phyloP scores from a whole-genome alignment of 2,888 invertebrate species.

The Aproaerema taeniolella region DNA sequence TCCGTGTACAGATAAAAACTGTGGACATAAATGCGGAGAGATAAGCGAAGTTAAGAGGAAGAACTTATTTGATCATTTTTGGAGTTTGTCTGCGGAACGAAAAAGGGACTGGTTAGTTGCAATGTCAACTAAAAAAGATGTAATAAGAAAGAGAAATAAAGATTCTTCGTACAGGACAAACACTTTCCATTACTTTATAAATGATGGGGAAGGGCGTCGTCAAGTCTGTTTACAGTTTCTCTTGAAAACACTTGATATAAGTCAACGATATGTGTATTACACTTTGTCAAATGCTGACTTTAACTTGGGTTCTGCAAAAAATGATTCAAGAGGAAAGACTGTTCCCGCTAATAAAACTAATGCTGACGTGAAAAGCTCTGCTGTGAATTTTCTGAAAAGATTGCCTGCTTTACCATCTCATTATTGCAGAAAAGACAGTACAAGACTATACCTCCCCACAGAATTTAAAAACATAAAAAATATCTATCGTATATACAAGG shows the following conservation, averaged over 20 bases:
- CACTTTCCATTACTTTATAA: no score
- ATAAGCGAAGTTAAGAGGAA: slow-evolving; percentile 14
- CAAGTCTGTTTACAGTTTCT: slow-evolving; percentile 18
- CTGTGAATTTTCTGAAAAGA: slow-evolving; percentile 10
- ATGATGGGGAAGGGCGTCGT: slow-evolving; percentile 18
- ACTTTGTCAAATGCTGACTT: slow-evolving; percentile 8
- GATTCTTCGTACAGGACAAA: no score
- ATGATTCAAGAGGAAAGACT: slow-evolving; percentile 13
- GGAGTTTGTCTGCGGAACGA: no score
- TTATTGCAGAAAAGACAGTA: no score
- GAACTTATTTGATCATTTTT: slow-evolving; percentile 16
- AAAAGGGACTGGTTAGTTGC: slow-evolving; percentile 17
- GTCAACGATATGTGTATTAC: slow-evolving; percentile 16
- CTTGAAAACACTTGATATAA: slow-evolving; percentile 16
- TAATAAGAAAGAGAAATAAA: no score
- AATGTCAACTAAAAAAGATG: slow-evolving; percentile 14
- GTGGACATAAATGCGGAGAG: no score
- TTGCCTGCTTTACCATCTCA: slow-evolving; percentile 20
- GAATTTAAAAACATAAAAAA: no score
- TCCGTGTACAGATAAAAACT: no score
- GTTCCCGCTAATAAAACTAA: slow-evolving; percentile 16
- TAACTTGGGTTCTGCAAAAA: slow-evolving; percentile 15
- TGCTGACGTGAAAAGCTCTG: slow-evolving; percentile 7
- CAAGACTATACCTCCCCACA: slow-evolving; percentile 15
- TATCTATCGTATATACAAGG: no score